Percentiles rank a stretch among this genome's conserved stretches.
These are phyloP conservation scores for Andricus curvator DNA, from an alignment of 2,888 invertebrate genomes.

Conservation along the genomic window DNA sequence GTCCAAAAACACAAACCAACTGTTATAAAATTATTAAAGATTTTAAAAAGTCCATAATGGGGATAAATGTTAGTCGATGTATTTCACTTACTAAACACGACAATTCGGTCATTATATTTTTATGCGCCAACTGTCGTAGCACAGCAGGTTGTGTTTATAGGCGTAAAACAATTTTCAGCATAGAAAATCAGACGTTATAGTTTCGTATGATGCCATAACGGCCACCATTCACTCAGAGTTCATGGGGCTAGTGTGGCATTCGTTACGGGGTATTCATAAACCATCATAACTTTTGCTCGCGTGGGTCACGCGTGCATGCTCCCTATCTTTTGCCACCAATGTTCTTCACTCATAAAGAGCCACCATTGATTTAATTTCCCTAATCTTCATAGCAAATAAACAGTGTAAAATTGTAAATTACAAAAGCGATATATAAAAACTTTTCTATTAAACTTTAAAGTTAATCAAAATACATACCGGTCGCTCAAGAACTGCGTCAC, in stretches of 20 bases:
- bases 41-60: neutral
- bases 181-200: conserved; percentile 77
- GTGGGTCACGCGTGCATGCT: conserved; percentile 60
- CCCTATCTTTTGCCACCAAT: conserved; percentile 31
- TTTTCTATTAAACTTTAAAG: no score
- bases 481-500: no score
- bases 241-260: conserved; percentile 67
- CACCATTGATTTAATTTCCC: neutral
- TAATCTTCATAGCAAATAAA: neutral
- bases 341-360: conserved; percentile 38
- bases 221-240: conserved; percentile 62
- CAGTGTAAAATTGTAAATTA: neutral
- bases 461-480: no score
- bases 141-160: conserved; percentile 75
- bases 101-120: conserved; percentile 65
- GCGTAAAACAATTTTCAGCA: conserved; percentile 77
- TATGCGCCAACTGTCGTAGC: conserved; percentile 73
- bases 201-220: conserved; percentile 68
- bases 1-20: no score
- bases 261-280: conserved; percentile 77
- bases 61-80: neutral
- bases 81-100: conserved; percentile 17
- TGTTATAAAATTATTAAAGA: neutral
- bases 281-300: conserved; percentile 74
- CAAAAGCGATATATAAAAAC: neutral